Evolutionary conservation across 37 sponge, comb jelly and placozoan genomes (phyloP).

Genomic region (Oscarella lobularis): DNA sequence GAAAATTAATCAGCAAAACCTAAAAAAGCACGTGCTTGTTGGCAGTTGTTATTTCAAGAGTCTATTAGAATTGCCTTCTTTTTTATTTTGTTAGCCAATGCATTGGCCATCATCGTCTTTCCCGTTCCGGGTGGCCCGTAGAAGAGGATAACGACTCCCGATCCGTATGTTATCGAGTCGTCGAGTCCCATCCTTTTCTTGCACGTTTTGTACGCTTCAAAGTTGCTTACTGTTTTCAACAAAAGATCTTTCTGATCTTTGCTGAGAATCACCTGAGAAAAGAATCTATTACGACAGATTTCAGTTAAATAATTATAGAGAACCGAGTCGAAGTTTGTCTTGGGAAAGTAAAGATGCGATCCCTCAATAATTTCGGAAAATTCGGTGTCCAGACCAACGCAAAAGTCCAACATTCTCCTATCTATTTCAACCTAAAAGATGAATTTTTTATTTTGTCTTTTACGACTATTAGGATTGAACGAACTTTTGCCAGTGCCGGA

Average conservation of each 20-base stretch:
- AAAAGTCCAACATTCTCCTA: conserved; percentile 75
- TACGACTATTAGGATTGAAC: neutral
- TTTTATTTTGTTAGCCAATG: conserved; percentile 54
- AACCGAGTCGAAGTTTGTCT: conserved; percentile 61
- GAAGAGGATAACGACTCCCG: conserved; percentile 75
- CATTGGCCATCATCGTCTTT: conserved; percentile 87
- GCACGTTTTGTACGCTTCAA: conserved; percentile 56
- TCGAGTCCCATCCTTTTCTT: conserved; percentile 55
- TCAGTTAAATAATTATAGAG: neutral
- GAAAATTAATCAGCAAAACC: conserved; percentile 74
- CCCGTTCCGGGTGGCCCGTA: conserved; percentile 77
- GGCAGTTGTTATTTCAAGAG: no score
- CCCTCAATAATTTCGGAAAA: conserved; percentile 82
- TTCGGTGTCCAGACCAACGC: conserved; percentile 78
- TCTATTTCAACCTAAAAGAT: conserved; percentile 48
- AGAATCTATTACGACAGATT: neutral
- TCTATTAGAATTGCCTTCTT: conserved; percentile 72
- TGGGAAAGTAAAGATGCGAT: conserved; percentile 78
- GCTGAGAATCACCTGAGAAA: conserved; percentile 41
- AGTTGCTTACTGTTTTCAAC: conserved; percentile 72
- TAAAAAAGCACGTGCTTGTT: neutral
- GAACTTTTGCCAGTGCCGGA: conserved; percentile 46
- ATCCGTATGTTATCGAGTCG: conserved; percentile 74
- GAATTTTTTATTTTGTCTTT: neutral
- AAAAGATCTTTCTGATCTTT: conserved; percentile 66